These are phyloP conservation scores for Poeciliopsis occidentalis DNA, from an alignment of 2,113 vertebrate genomes.

Conservation along the genomic window DNA sequence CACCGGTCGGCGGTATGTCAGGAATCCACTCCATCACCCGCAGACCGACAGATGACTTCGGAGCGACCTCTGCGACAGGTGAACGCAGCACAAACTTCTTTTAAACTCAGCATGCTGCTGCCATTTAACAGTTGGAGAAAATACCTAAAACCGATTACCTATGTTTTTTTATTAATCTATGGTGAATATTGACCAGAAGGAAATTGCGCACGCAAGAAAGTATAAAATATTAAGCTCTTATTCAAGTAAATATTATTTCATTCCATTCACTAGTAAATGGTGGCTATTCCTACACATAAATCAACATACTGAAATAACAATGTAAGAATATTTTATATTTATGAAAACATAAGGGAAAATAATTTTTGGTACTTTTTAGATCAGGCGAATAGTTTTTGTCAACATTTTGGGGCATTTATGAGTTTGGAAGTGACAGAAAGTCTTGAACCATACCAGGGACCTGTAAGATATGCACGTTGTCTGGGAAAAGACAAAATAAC, in stretches of 20 bases:
- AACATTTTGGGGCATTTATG: not conserved
- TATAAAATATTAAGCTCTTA: not conserved
- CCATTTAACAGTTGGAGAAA: not conserved
- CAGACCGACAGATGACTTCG: constrained; percentile 53
- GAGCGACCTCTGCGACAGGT: constrained; percentile 56
- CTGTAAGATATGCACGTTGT: not conserved
- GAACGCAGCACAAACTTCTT: constrained; percentile 30
- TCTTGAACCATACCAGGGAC: not conserved
- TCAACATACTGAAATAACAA: no score
- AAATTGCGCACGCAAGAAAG: not conserved
- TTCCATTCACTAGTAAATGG: not conserved
- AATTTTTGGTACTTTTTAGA: not conserved
- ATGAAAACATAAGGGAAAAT: not conserved
- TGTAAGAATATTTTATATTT: not conserved
- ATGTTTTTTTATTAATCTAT: no score
- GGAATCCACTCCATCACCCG: constrained; percentile 67
- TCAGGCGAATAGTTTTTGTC: no score
- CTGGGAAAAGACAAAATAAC: not conserved
- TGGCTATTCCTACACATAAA: no score
- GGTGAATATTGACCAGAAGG: not conserved
- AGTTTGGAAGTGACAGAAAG: not conserved
- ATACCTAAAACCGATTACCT: not conserved
- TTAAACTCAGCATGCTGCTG: constrained; percentile 1
- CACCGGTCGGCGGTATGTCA: constrained; percentile 41
- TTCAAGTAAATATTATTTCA: not conserved